Evolutionary conservation across 2,797 vertebrate genomes (phyloP).

Genomic region (Gambelia wislizenii): DNA sequence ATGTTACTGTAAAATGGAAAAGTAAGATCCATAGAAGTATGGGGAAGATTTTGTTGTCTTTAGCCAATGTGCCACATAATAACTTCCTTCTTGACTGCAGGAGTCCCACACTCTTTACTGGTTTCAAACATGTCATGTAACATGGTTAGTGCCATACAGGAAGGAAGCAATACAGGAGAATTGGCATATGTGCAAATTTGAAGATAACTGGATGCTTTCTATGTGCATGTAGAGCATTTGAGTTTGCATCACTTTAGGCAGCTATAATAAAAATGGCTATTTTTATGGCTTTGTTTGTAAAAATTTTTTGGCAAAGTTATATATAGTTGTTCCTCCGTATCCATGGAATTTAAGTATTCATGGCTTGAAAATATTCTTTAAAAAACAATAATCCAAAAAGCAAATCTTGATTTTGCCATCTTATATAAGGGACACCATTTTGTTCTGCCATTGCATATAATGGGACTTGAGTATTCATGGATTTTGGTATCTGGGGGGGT

Average conservation of each 20-base stretch:
- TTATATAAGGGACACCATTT: too few relatives aligned
- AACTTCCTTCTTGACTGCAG: not conserved
- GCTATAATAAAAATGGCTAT: not conserved
- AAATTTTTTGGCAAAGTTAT: too few relatives aligned
- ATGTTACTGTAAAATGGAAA: constrained; percentile 52
- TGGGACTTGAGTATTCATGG: too few relatives aligned
- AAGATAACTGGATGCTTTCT: not conserved
- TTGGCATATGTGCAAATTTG: not conserved
- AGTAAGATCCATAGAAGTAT: accelerated
- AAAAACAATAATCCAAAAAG: too few relatives aligned
- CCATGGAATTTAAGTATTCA: too few relatives aligned
- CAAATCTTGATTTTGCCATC: too few relatives aligned
- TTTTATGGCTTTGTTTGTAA: not conserved
- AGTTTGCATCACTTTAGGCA: not conserved
- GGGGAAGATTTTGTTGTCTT: not conserved
- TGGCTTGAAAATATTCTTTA: too few relatives aligned
- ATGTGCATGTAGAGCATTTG: not conserved
- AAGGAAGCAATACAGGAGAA: not conserved
- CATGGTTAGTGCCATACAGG: not conserved
- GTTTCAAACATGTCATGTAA: not conserved
- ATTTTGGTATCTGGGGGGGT: too few relatives aligned
- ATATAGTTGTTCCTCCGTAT: too few relatives aligned
- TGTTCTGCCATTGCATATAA: too few relatives aligned
- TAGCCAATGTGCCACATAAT: not conserved
- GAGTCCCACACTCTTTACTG: not conserved